phyloP scores from a whole-genome alignment of 2,797 vertebrate genomes.

The Aulostomus chinensis region DNA sequence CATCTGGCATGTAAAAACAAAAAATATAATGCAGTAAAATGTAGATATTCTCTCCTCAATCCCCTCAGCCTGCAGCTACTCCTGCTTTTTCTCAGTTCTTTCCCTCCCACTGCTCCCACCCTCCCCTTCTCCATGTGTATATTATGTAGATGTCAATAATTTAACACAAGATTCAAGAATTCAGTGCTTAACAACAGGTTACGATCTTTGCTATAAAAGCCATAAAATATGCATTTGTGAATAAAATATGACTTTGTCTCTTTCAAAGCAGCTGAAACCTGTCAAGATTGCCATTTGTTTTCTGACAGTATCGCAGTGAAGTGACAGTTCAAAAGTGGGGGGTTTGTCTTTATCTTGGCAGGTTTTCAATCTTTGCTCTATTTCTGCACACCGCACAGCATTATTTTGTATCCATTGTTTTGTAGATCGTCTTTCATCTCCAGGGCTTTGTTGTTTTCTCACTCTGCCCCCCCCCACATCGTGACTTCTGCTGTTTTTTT shows the following conservation, averaged over 20 bases:
- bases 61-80: conserved; percentile 5
- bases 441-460: conserved; percentile 74
- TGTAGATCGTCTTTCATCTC: conserved; percentile 75
- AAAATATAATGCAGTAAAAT: conserved; percentile 15
- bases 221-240: conserved; percentile 74
- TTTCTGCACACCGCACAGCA: conserved; percentile 70
- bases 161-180: conserved; percentile 57
- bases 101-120: neutral
- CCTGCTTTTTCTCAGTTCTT: conserved; percentile 1
- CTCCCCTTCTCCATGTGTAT: conserved; percentile 31
- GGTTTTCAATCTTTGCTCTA: conserved; percentile 81
- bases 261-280: conserved; percentile 71
- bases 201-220: conserved; percentile 69
- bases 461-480: conserved; percentile 46
- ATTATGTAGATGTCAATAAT: conserved; percentile 76
- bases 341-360: conserved; percentile 79
- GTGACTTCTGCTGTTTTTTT: conserved; percentile 40
- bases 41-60: neutral
- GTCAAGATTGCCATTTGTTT: conserved; percentile 75
- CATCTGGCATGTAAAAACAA: conserved; percentile 17
- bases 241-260: conserved; percentile 74
- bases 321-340: conserved; percentile 77
- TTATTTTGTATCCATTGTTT: conserved; percentile 76
- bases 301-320: conserved; percentile 68
- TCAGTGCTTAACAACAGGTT: conserved; percentile 74